Conservation (phyloP, 2,797 vertebrate genomes). For the Scarus forsteni region DNA sequence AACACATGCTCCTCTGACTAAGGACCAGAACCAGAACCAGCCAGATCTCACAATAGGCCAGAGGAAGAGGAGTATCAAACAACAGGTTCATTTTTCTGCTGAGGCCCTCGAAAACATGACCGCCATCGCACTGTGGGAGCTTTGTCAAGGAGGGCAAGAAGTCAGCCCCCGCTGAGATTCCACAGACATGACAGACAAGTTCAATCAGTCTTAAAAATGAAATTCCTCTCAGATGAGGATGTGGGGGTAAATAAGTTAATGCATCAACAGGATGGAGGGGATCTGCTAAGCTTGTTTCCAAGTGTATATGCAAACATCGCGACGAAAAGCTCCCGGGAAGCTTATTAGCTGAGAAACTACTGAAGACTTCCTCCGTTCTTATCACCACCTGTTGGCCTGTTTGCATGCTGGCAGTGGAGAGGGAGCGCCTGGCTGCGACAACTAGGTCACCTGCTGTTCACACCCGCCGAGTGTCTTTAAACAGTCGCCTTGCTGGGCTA, state of each 20-base stretch:
- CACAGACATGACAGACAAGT: constrained; percentile 65
- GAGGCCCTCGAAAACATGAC: constrained; percentile 57
- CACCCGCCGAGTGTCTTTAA: constrained; percentile 37
- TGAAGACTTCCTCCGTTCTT: constrained; percentile 16
- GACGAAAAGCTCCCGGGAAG: constrained; percentile 7
- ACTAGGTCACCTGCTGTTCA: constrained; percentile 75
- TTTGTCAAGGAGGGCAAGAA: constrained; percentile 69
- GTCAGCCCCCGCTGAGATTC: constrained; percentile 77
- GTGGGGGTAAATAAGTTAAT: neutral
- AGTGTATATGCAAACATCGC: constrained; percentile 29
- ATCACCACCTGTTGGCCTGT: constrained; percentile 27
- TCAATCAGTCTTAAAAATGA: constrained; percentile 26
- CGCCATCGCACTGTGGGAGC: constrained; percentile 60
- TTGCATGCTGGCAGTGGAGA: constrained; percentile 18
- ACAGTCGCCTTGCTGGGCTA: constrained; percentile 46
- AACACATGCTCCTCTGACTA: constrained; percentile 30
- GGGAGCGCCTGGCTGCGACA: constrained; percentile 21
- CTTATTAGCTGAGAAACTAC: constrained; percentile 7
- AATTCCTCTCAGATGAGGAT: constrained; percentile 20
- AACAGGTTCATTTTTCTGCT: constrained; percentile 75
- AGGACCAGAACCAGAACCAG: constrained; percentile 54
- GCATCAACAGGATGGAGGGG: neutral
- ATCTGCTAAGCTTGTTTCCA: constrained; percentile 19
- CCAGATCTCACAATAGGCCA: constrained; percentile 69
- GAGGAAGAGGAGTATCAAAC: constrained; percentile 76